These are phyloP conservation scores for Pseudanteris insignis DNA, from an alignment of 2,888 invertebrate genomes.

Conservation along the genomic window DNA sequence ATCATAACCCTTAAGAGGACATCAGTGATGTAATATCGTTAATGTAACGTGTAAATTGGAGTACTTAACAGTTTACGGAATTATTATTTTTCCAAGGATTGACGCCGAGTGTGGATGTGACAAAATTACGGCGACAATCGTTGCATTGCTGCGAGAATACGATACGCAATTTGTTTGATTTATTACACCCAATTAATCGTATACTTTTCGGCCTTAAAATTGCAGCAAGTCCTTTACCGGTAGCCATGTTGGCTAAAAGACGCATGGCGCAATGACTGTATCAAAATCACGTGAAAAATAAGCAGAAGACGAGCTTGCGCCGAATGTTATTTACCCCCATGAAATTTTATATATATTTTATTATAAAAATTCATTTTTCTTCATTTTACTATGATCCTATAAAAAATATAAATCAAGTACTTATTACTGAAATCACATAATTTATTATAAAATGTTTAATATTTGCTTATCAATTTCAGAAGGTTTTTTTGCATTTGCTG, in stretches of 20 bases:
- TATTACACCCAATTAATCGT: conserved; percentile 57
- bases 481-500: too few species aligned
- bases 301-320: conserved; percentile 28
- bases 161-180: conserved; percentile 52
- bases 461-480: too few species aligned
- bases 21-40: conserved; percentile 58
- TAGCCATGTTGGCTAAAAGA: conserved; percentile 64
- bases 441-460: too few species aligned
- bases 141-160: conserved; percentile 49
- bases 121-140: conserved; percentile 51
- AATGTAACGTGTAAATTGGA: conserved; percentile 10
- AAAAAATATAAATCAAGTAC: too few species aligned
- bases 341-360: too few species aligned
- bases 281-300: conserved; percentile 40
- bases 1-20: too few species aligned
- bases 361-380: too few species aligned
- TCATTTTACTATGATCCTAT: too few species aligned
- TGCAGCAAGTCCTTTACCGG: conserved; percentile 64
- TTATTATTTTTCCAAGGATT: conserved; percentile 50
- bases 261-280: conserved; percentile 50
- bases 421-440: too few species aligned
- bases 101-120: conserved; percentile 52
- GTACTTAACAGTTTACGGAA: conserved; percentile 56
- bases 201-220: conserved; percentile 62
- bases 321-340: too few species aligned